Base-by-base conservation (phyloP, 2,888 invertebrate species). In the Caenorhabditis japonica region DNA sequence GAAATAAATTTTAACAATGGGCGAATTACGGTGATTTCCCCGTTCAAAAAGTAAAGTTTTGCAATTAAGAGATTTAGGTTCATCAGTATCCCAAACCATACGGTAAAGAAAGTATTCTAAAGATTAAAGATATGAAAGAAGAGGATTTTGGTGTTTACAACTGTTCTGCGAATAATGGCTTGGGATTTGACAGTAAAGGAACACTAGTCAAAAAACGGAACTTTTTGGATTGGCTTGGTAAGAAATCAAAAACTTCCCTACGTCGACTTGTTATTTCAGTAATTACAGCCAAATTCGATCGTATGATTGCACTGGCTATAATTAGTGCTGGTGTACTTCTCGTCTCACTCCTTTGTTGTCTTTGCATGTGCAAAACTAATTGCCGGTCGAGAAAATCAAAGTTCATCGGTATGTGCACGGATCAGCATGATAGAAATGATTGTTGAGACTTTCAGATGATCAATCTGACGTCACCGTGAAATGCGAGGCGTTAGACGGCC, bases 71-170 rank as follows among this genome's bases (percentile, higher is more conserved):
- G 13, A 21, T 75, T 39, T 47, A 82, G 77, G 78, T 82, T 2
- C 82, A 83, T 47, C 84, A 85, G 46, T 71, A 79, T 15, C 81
- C 83, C 5, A 75, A 76, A 30, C 74, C 80, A 5, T 82, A 76
- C 60, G 86, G 86, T 10, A 76, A 85, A 23, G 85, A 86, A 47
- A 81, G 83, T 41, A 75, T 79, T 19, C 61, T 87, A 34, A 83
- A 80, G 33, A 86, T 87, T 46, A 75, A 60, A 15, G 69, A 83
- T 15, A 49, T 83, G 27, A 69, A 75, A 44, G 80, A 77, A 44
- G 64, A 71, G 19, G 87, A 87, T 69, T 85, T 84, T 61, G 87
- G 85, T 12, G 36, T 69, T n/a, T 87, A 85, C 79, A 87, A 88
- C 60, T 87, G 87, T 52, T 76, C 87, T 2, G 87, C 87, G 3